Conservation (phyloP, 2,888 invertebrate species). For the Cremastinae sp. region DNA sequence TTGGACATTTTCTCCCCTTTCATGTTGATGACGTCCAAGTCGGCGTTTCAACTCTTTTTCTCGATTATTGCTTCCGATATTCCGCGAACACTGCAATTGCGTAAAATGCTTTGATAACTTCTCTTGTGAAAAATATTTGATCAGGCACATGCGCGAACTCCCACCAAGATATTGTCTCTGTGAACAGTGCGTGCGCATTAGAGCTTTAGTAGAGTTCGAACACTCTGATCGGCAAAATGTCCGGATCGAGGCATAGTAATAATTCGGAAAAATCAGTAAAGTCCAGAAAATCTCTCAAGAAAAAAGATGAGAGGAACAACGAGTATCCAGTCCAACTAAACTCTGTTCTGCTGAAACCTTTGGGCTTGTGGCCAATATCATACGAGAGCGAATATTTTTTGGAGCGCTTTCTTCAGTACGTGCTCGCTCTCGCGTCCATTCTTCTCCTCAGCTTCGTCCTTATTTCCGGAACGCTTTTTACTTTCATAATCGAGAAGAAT, state of each 20-base stretch:
- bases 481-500: constrained; percentile 62
- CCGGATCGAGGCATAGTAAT: too few relatives aligned
- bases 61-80: too few relatives aligned
- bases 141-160: constrained; percentile 22
- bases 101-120: background rate
- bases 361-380: constrained; percentile 57
- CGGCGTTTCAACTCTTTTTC: too few relatives aligned
- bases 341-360: constrained; percentile 56
- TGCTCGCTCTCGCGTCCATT: constrained; percentile 52
- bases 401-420: constrained; percentile 5
- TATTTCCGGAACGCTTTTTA: constrained; percentile 52
- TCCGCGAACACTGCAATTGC: background rate
- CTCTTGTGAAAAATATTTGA: background rate
- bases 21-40: too few relatives aligned
- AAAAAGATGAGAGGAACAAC: too few relatives aligned
- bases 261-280: background rate
- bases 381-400: background rate
- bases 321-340: constrained; percentile 58
- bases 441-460: constrained; percentile 40
- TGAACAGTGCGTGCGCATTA: background rate
- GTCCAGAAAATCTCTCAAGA: background rate
- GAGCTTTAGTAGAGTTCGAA: constrained; percentile 3
- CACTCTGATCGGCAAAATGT: constrained; percentile 12
- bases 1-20: too few relatives aligned
- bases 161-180: background rate